Evolutionary conservation across 1,140 invertebrate species (phyloP), one percentile per base, ranked within the genome.

Genomic region (Trachymyrmex cornetzi): DNA sequence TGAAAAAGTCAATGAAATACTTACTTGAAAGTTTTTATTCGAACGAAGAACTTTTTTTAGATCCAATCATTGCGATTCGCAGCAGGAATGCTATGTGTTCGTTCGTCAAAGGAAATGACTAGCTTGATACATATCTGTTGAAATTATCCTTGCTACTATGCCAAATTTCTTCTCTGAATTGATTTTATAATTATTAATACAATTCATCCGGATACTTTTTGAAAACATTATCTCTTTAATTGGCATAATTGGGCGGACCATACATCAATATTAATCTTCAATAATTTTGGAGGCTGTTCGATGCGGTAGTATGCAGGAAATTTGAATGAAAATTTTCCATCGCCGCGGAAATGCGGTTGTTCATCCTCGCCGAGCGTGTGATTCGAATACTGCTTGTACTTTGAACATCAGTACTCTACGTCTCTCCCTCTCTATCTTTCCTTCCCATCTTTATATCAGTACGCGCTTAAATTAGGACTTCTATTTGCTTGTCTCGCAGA

Each of bases 371-470:
- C 84, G 88, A 89, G 75, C 79, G 53, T 53, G 9, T 53, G 53
- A 16, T 44, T 81, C 48, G 66, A 88, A 86, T 82, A 88, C 71
- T 84, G 81, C 80, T 93, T 93, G 92, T 93, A 93, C 92, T 93
- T 86, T 92, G 80, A 82, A 84, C 81, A 92, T 93, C 92, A 91
- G 91, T 90, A 92, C 92, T 93, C 91, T 90, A 91, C 87, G 34
- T 91, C 81, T 89, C 89, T 88, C 74, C 57, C 57, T 77, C 66
- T 80, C 30, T 48, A 16, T 80, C 48, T 85, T 79, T 85, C 55
- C 55, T 30, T 72, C 1, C 72, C 27, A 3, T 44, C 9, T 6
- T 84, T 16, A 71, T 75, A 24, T 80, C 57, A 19, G 24, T 88
- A 81, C 16, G 48, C 16, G n/a, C 30, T 48, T 77, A 48, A 57